A percentile compares a stretch with the other conserved stretches of the same genome.
These are phyloP conservation scores for Tetragnatha montana DNA, from an alignment of 2,888 invertebrate species.

Conservation along the genomic window DNA sequence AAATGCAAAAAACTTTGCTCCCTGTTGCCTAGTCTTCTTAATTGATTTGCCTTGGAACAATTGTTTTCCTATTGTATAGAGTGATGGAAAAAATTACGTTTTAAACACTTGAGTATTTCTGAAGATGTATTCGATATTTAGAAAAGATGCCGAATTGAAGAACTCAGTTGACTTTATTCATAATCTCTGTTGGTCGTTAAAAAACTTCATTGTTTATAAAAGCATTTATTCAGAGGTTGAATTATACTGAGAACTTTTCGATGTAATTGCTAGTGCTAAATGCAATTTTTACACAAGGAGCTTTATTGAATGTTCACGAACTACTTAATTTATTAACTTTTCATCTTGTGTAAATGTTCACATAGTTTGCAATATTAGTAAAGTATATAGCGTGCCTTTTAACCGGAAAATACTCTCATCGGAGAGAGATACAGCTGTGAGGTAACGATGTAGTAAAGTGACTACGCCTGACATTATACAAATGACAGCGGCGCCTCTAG, in stretches of 20 bases:
- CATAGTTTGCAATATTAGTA: constrained; percentile 41
- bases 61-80: not conserved
- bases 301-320: not conserved
- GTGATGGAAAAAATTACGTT: not conserved
- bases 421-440: no score
- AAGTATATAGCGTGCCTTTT: no score
- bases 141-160: not conserved
- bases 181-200: no score
- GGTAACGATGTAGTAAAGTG: no score
- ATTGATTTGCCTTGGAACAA: not conserved
- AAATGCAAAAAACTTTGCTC: not conserved
- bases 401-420: no score
- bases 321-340: constrained; percentile 56
- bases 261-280: not conserved
- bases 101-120: not conserved
- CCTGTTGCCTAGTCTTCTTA: not conserved
- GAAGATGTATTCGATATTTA: not conserved
- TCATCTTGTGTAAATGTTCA: constrained; percentile 61
- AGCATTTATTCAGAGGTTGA: no score
- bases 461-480: no score
- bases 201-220: no score
- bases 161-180: no score
- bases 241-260: not conserved
- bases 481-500: no score
- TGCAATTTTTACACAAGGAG: not conserved